phyloP scores from a whole-genome alignment of 2,888 invertebrate species.

The Protonemura montana region DNA sequence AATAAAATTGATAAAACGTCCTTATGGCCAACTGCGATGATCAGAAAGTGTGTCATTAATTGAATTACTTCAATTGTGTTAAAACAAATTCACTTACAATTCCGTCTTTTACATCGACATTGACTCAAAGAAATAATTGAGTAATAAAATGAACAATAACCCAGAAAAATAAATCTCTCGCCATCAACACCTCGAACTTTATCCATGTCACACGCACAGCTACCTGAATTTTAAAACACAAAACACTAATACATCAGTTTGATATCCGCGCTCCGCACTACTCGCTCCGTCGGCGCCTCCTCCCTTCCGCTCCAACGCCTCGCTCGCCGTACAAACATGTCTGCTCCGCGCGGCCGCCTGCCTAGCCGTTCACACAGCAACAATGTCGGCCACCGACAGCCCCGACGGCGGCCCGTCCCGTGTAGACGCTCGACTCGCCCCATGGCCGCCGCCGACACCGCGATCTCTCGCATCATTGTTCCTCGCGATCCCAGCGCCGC shows the following conservation, averaged over 20 bases:
- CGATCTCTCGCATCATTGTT: background rate
- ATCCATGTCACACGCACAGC: no score
- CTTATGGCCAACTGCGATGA: no score
- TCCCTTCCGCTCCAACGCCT: background rate
- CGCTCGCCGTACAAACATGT: slow-evolving; percentile 17
- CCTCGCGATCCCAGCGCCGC: background rate
- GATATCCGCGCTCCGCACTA: background rate
- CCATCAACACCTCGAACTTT: no score
- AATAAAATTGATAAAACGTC: slow-evolving; percentile 44
- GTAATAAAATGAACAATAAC: no score
- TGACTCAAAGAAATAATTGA: no score
- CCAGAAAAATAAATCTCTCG: no score
- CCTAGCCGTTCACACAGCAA: background rate
- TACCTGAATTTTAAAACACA: no score
- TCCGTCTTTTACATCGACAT: no score
- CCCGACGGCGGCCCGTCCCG: background rate
- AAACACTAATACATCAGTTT: background rate
- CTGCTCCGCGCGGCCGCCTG: slow-evolving; percentile 7
- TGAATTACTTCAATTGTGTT: no score
- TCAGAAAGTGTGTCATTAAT: no score
- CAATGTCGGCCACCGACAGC: background rate
- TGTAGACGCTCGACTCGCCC: background rate
- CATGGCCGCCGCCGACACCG: background rate
- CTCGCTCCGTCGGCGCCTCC: background rate
- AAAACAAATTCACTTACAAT: no score